A percentile compares a stretch with the other conserved stretches of the same genome.
Evolutionary conservation across 2,888 invertebrate species (phyloP).

Genomic region (Pachydiplax longipennis): DNA sequence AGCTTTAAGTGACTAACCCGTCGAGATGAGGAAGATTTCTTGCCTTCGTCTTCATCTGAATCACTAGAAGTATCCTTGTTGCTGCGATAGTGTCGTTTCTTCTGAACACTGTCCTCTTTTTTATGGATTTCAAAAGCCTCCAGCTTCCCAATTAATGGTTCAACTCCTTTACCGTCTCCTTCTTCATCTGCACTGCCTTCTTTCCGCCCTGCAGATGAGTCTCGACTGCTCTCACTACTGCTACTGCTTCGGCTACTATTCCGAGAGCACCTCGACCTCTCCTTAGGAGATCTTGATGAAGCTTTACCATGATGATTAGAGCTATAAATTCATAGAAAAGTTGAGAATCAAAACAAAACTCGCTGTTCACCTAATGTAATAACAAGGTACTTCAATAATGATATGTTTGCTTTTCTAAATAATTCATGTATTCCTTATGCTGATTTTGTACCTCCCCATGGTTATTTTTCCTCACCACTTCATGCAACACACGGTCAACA

Average conservation of each 20-base stretch:
- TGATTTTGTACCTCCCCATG: too few relatives aligned
- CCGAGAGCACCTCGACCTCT: slow-evolving; percentile 27
- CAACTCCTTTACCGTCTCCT: slow-evolving; percentile 27
- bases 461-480: too few relatives aligned
- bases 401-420: too few relatives aligned
- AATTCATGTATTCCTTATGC: too few relatives aligned
- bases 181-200: not conserved
- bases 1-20: not conserved
- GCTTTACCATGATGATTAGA: slow-evolving; percentile 41
- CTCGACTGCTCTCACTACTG: slow-evolving; percentile 14
- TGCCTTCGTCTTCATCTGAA: slow-evolving; percentile 63
- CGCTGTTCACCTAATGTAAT: not conserved
- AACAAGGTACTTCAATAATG: too few relatives aligned
- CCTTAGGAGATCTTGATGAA: slow-evolving; percentile 23
- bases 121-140: slow-evolving; percentile 75
- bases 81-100: slow-evolving; percentile 84
- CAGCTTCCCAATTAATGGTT: slow-evolving; percentile 55
- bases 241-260: slow-evolving; percentile 44
- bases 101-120: slow-evolving; percentile 83
- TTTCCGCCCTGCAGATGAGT: not conserved
- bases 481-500: too few relatives aligned
- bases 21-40: slow-evolving; percentile 18
- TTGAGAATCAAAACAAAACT: not conserved
- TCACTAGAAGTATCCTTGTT: slow-evolving; percentile 69
- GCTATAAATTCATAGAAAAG: not conserved